Evolutionary conservation across 1,140 invertebrate genomes (phyloP).

Genomic region (Ceratoteleas bidentatus): DNA sequence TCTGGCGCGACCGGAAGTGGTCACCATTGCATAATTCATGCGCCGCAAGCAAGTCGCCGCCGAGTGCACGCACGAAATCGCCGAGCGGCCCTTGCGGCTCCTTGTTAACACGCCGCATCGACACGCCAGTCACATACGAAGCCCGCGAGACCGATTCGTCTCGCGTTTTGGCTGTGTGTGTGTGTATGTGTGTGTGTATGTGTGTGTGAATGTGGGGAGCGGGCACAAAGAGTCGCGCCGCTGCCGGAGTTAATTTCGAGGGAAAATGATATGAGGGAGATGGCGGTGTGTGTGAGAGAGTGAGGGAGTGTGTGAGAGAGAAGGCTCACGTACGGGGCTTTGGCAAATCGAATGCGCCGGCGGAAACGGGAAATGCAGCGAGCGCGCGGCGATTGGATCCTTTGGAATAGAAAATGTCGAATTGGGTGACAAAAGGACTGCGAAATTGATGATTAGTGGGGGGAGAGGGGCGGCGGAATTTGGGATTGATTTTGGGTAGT

Average conservation of each 20-base stretch:
- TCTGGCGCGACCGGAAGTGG: constrained; percentile 57
- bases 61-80: constrained; percentile 55
- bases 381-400: constrained; percentile 15
- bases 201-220: not conserved
- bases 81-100: constrained; percentile 52
- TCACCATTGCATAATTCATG: constrained; percentile 62
- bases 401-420: constrained; percentile 27
- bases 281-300: not conserved
- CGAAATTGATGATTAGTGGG: constrained; percentile 12
- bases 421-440: constrained; percentile 27
- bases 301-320: no score
- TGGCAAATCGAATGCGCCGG: constrained; percentile 30
- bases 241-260: constrained; percentile 32
- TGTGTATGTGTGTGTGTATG: no score
- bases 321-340: no score
- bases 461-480: no score
- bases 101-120: constrained; percentile 40
- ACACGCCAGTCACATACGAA: constrained; percentile 37
- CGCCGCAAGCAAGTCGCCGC: constrained; percentile 53
- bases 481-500: no score
- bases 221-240: constrained; percentile 23
- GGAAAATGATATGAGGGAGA: constrained; percentile 40
- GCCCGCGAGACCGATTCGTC: constrained; percentile 30
- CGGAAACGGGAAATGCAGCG: constrained; percentile 19
- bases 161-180: constrained; percentile 20